Evolutionary conservation across 1,140 invertebrate species (phyloP).

Genomic region (Cydia pomonella): DNA sequence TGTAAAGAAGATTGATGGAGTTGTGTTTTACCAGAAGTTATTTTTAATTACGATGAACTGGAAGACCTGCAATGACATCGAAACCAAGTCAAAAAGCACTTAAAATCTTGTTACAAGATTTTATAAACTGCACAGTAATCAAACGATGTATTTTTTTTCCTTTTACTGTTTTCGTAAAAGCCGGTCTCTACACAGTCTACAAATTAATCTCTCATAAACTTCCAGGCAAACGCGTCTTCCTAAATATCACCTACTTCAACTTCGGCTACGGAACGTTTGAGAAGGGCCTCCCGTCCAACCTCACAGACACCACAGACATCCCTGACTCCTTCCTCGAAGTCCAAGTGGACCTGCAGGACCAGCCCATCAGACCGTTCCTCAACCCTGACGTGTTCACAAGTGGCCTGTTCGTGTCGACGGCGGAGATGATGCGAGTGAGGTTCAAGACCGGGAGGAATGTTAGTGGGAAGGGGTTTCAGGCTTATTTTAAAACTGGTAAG

Average conservation of each 20-base stretch:
- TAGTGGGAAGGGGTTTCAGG: constrained; percentile 82
- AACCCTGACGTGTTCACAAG: constrained; percentile 78
- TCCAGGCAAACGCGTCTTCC: constrained; percentile 83
- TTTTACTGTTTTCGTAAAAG: too few relatives aligned
- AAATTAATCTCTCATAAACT: neutral
- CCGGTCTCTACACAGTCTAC: too few relatives aligned
- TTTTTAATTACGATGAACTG: too few relatives aligned
- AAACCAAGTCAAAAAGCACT: too few relatives aligned
- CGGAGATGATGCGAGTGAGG: constrained; percentile 81
- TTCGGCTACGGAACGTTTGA: constrained; percentile 74
- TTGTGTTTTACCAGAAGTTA: too few relatives aligned
- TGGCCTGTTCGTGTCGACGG: constrained; percentile 82
- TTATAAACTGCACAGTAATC: too few relatives aligned
- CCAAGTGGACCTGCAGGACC: constrained; percentile 75
- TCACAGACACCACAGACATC: constrained; percentile 49
- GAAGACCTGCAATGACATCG: too few relatives aligned
- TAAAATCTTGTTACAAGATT: too few relatives aligned
- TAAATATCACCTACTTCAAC: constrained; percentile 84
- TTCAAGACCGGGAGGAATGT: constrained; percentile 82
- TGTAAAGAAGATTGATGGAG: too few relatives aligned
- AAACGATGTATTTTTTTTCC: too few relatives aligned
- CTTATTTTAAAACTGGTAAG: constrained; percentile 83
- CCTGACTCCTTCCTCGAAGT: constrained; percentile 81
- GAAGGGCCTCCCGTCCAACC: constrained; percentile 62
- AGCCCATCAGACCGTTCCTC: constrained; percentile 79